Evolutionary conservation across 1,140 invertebrate genomes (phyloP).

Genomic region (Bursaphelenchus mucronatus): DNA sequence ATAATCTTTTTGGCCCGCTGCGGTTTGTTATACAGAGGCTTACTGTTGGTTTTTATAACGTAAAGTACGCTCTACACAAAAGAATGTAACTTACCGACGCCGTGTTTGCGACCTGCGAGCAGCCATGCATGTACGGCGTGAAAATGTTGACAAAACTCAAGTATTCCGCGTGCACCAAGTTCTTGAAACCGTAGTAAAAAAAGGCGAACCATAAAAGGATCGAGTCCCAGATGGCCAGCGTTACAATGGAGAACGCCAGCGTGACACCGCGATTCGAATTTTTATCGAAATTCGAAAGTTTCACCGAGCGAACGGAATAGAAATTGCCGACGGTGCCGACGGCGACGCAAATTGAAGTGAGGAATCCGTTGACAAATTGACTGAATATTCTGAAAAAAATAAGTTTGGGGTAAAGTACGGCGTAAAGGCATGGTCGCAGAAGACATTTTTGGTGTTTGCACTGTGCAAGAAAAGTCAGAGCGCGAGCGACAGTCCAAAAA

Average conservation of each 20-base stretch:
- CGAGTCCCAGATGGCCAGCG: conserved; percentile 52
- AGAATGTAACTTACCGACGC: conserved; percentile 49
- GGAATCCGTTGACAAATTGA: conserved; percentile 39
- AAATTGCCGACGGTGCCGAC: conserved; percentile 50
- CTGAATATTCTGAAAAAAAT: conserved; percentile 39
- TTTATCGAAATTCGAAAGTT: conserved; percentile 50
- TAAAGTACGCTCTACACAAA: no score
- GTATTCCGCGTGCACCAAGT: conserved; percentile 17
- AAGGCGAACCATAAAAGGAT: conserved; percentile 49
- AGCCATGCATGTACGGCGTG: conserved; percentile 42
- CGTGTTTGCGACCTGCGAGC: conserved; percentile 48
- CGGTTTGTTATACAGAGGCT: no score
- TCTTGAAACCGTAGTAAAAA: conserved; percentile 48
- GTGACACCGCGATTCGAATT: conserved; percentile 44
- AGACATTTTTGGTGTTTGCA: no score
- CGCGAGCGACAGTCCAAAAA: no score
- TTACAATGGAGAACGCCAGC: conserved; percentile 46
- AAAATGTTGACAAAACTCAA: conserved; percentile 32
- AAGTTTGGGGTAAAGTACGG: no score
- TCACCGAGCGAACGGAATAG: conserved; percentile 33
- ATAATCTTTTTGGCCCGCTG: no score
- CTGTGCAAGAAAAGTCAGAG: no score
- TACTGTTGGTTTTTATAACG: no score
- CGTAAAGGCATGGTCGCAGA: no score
- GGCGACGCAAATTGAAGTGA: conserved; percentile 37